Conservation (phyloP, 2,113 vertebrate species). For the Clinocottus analis region DNA sequence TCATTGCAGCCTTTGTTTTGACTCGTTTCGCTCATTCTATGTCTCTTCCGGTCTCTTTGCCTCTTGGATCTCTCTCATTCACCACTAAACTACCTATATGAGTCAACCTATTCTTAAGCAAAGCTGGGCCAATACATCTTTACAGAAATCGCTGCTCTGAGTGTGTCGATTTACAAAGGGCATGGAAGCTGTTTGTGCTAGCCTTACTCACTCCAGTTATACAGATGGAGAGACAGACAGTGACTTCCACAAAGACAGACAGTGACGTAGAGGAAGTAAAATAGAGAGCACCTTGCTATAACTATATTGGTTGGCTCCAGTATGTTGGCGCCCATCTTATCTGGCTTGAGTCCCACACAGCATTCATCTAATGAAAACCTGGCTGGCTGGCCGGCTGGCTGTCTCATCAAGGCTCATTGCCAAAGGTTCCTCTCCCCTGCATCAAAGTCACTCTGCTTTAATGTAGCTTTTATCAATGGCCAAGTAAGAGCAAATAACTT, state of each 20-base stretch:
- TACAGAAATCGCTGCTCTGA: slow-evolving; percentile 74
- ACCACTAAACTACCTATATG: slow-evolving; percentile 80
- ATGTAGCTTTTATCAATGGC: slow-evolving; percentile 81
- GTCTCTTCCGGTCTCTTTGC: slow-evolving; percentile 48
- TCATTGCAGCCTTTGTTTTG: slow-evolving; percentile 27
- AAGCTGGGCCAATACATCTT: slow-evolving; percentile 77
- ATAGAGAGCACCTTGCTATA: slow-evolving; percentile 81
- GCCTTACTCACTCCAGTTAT: slow-evolving; percentile 53
- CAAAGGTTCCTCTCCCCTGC: slow-evolving; percentile 78
- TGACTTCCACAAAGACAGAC: slow-evolving; percentile 67
- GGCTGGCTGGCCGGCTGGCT: slow-evolving; percentile 73
- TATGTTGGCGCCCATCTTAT: slow-evolving; percentile 77
- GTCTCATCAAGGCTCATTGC: slow-evolving; percentile 76
- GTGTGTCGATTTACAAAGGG: slow-evolving; percentile 81
- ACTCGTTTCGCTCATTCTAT: slow-evolving; percentile 33
- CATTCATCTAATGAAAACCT: slow-evolving; percentile 84
- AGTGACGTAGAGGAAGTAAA: slow-evolving; percentile 73
- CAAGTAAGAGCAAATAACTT: slow-evolving; percentile 80
- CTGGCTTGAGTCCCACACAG: slow-evolving; percentile 77
- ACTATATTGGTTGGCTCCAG: slow-evolving; percentile 80
- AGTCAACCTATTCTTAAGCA: slow-evolving; percentile 79
- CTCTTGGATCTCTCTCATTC: slow-evolving; percentile 78
- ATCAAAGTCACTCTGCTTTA: slow-evolving; percentile 81
- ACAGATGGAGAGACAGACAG: slow-evolving; percentile 45
- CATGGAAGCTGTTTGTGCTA: slow-evolving; percentile 55